Conservation (phyloP, 2,797 vertebrate species). For the Acestrorhynchus altus region DNA sequence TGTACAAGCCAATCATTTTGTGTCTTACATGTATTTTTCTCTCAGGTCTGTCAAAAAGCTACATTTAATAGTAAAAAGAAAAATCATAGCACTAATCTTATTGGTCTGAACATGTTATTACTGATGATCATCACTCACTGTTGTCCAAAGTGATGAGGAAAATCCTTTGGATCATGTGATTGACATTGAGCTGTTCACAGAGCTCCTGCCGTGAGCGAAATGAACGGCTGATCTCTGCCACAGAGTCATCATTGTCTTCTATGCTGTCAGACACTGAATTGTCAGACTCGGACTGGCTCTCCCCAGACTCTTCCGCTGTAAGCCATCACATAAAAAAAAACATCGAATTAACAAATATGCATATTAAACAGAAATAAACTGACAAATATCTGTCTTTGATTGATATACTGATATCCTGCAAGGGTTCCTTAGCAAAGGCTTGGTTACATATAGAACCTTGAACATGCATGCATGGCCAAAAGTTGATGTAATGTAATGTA, state of each 20-base stretch:
- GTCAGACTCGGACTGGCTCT: slow-evolving; percentile 93
- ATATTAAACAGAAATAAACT: neutral
- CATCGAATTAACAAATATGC: neutral
- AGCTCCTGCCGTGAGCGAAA: slow-evolving; percentile 95
- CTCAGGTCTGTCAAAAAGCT: too few relatives aligned
- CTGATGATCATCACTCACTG: slow-evolving; percentile 82
- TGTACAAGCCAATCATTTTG: too few relatives aligned
- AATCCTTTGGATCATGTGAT: slow-evolving; percentile 99
- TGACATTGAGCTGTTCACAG: slow-evolving; percentile 98
- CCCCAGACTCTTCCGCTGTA: slow-evolving; percentile 84
- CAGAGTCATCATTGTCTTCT: slow-evolving; percentile 95
- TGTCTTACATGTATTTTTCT: too few relatives aligned
- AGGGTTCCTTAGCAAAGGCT: too few relatives aligned
- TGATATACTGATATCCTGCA: too few relatives aligned
- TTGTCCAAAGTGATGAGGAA: slow-evolving; percentile 98
- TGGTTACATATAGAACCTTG: too few relatives aligned
- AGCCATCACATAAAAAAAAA: slow-evolving; percentile 30
- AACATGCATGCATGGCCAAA: too few relatives aligned
- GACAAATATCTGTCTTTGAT: too few relatives aligned
- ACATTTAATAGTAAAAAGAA: too few relatives aligned
- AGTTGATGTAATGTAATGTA: too few relatives aligned
- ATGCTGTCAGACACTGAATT: slow-evolving; percentile 96
- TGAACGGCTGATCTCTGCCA: slow-evolving; percentile 95
- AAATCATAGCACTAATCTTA: neutral
- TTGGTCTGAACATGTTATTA: neutral